Evolutionary conservation across 2,113 vertebrate species (phyloP).

Genomic region (Boulengerochromis microlepis): DNA sequence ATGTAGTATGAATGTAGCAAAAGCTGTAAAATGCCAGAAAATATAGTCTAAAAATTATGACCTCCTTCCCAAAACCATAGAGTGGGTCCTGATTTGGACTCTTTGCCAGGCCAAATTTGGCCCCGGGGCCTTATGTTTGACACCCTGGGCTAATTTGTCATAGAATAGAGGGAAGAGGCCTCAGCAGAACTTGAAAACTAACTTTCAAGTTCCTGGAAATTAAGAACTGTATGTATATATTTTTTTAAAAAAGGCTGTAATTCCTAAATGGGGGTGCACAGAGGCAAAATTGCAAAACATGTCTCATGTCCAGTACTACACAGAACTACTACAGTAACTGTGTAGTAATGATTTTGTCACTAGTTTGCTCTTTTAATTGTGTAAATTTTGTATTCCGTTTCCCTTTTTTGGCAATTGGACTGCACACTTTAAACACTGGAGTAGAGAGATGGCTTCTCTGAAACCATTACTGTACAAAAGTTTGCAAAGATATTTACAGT

Average conservation of each 20-base stretch:
- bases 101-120: background rate
- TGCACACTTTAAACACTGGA: background rate
- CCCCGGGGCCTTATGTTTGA: background rate
- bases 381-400: background rate
- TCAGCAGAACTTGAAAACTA: background rate
- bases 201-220: background rate
- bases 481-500: background rate
- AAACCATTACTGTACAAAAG: background rate
- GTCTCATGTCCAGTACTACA: background rate
- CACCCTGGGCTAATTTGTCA: background rate
- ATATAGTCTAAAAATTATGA: background rate
- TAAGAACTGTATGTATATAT: background rate
- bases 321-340: background rate
- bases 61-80: background rate
- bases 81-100: background rate
- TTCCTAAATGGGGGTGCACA: background rate
- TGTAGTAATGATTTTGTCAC: background rate
- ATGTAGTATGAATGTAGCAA: background rate
- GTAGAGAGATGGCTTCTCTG: background rate
- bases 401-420: background rate
- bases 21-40: background rate
- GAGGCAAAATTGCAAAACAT: background rate
- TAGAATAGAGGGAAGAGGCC: background rate
- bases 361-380: background rate
- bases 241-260: background rate